phyloP scores from a whole-genome alignment of 2,113 vertebrate genomes.

The Brienomyrus brachyistius region DNA sequence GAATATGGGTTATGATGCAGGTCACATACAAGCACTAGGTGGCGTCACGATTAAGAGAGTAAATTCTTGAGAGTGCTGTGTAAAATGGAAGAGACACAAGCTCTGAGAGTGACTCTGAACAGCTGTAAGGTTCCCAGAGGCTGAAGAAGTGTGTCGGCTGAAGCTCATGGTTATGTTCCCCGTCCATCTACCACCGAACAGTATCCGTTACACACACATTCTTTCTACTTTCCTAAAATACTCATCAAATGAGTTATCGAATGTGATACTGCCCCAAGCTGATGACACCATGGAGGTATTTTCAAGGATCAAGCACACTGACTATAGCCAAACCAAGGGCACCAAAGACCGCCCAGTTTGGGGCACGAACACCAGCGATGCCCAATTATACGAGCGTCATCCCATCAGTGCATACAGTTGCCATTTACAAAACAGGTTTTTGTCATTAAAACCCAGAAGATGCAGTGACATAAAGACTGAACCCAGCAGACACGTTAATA shows the following conservation, averaged over 20 bases:
- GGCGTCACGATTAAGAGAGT: not conserved
- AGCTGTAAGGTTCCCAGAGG: not conserved
- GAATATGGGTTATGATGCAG: not conserved
- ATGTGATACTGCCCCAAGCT: not conserved
- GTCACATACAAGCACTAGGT: not conserved
- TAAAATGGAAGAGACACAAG: not conserved
- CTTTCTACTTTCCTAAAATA: not conserved
- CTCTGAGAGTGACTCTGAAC: not conserved
- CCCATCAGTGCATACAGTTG: not conserved
- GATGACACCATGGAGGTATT: not conserved
- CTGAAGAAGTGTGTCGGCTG: not conserved
- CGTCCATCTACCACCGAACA: not conserved
- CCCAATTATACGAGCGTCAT: not conserved
- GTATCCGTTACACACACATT: not conserved
- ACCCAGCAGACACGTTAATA: not conserved
- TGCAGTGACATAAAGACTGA: not conserved
- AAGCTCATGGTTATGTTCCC: too few relatives aligned
- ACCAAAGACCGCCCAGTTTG: not conserved
- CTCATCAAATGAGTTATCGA: not conserved
- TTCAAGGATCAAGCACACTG: not conserved
- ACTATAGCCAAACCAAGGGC: not conserved
- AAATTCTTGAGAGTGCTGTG: not conserved
- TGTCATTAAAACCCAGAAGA: not conserved
- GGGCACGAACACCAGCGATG: not conserved
- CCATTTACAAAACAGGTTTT: not conserved